Evolutionary conservation across 2,113 vertebrate genomes (phyloP).

Genomic region (Burhinus bistriatus): DNA sequence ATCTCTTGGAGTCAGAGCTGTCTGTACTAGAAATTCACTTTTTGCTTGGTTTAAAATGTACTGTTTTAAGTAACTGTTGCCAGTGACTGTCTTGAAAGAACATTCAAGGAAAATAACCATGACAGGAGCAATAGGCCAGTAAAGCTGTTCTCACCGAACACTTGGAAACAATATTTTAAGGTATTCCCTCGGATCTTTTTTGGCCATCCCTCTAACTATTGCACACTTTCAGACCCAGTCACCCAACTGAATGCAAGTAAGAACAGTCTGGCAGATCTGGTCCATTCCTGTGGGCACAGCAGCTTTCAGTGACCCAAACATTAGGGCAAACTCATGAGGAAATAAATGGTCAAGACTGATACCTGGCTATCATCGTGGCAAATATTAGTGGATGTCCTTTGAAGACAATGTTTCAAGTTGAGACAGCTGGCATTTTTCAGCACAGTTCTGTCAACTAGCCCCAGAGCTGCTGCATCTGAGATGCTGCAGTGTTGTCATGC

Average conservation of each 20-base stretch:
- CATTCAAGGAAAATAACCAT: neutral
- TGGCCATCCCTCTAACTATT: neutral
- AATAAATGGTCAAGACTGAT: neutral
- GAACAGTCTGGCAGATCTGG: neutral
- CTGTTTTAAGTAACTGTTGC: neutral
- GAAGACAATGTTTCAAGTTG: neutral
- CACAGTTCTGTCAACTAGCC: neutral
- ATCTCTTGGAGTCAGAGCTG: neutral
- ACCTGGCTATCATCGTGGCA: neutral
- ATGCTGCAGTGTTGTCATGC: neutral
- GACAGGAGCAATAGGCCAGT: neutral
- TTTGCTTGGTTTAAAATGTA: neutral
- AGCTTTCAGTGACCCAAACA: neutral
- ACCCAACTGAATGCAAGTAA: neutral
- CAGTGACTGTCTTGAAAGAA: neutral
- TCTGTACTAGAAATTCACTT: neutral
- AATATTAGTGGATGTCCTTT: neutral
- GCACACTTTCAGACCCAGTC: neutral
- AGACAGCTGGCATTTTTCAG: neutral
- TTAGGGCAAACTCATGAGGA: neutral
- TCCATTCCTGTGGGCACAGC: neutral
- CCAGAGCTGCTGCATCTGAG: neutral
- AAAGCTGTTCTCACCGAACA: neutral
- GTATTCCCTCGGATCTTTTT: neutral
- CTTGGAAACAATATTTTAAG: neutral